Base-by-base conservation (phyloP, 2,797 vertebrate genomes). In the Zenarchopterus dispar region DNA sequence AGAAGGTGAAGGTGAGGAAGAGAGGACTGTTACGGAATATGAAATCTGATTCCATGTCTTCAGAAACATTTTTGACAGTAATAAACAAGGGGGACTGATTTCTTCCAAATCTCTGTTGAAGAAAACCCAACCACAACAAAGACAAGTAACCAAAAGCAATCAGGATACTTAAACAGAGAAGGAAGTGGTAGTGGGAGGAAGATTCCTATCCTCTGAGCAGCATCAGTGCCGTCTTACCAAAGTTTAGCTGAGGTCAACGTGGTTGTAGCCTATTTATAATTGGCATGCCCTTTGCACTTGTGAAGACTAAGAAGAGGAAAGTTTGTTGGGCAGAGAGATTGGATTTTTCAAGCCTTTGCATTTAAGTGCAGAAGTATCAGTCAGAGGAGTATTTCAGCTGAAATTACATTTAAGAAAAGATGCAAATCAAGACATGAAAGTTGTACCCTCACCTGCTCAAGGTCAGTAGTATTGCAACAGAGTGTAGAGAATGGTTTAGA, bases 181-280 rank as follows among this genome's bases (percentile, higher is more conserved):
- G 76, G 75, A 80, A 67, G 62, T 9, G n/a, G 52, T 59, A 58
- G 77, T 56, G 68, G 57, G 70, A 63, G 77, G 56, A 45, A 63
- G 44, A 57, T 5, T 19, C 18, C 19, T 55, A 39, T 67, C 22
- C 39, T 67, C 26, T 41, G 67, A 31, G 49, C 48, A 75, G 56
- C 43, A 36, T 66, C 47, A 62, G 56, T 72, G 43, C 47, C 33
- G 31, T 44, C 28, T 71, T 31, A 61, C 44, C 53, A 73, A 65
- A 62, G 73, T 87, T 90, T 80, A 89, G 22, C 55, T 76, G 63
- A 81, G 84, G 87, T 83, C 73, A 85, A 28, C n/a, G 1, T 18
- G 39, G 17, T 5, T 48, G 7, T 23, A 7, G 15, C n/a, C n/a
- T n/a, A 5, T 49, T 17, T 10, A 13, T 13, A 36, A 10, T 10